These are phyloP conservation scores for Dryomyza anilis DNA, from an alignment of 2,888 invertebrate species.

Conservation along the genomic window DNA sequence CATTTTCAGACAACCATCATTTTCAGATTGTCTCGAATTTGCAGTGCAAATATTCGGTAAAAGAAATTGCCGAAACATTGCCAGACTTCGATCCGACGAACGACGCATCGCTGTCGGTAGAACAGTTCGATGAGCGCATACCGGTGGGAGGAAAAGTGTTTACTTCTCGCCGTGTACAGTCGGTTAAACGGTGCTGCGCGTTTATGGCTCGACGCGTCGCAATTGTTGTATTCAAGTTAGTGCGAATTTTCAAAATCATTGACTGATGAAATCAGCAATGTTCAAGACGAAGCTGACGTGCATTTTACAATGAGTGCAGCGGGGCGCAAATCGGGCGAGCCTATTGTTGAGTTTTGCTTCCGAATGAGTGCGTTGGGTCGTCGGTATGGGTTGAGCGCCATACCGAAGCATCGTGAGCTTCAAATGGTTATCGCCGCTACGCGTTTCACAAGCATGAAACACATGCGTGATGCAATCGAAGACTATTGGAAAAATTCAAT, in stretches of 20 bases:
- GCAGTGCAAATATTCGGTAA: conserved; percentile 12
- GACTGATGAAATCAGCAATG: not conserved
- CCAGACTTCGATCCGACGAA: conserved; percentile 23
- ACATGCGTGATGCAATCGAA: conserved; percentile 25
- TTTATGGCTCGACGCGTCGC: conserved; percentile 23
- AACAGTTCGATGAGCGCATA: not conserved
- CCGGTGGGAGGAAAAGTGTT: conserved; percentile 5
- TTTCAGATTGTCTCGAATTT: too few species aligned
- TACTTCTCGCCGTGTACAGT: conserved; percentile 26
- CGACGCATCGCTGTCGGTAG: conserved; percentile 9
- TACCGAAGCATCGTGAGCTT: conserved; percentile 22
- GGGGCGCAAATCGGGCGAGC: not conserved
- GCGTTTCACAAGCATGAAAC: conserved; percentile 2
- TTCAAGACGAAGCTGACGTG: not conserved
- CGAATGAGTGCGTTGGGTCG: conserved; percentile 16
- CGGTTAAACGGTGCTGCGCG: conserved; percentile 22
- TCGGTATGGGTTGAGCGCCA: conserved; percentile 17
- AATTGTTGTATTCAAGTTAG: not conserved
- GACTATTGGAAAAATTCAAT: not conserved
- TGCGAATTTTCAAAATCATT: not conserved
- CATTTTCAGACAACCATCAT: too few species aligned
- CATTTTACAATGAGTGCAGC: not conserved
- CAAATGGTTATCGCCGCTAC: conserved; percentile 20
- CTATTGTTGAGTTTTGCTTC: conserved; percentile 24
- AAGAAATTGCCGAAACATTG: conserved; percentile 29